Conservation (phyloP, 23 tunicate species). For the Halocynthia roretzi region DNA sequence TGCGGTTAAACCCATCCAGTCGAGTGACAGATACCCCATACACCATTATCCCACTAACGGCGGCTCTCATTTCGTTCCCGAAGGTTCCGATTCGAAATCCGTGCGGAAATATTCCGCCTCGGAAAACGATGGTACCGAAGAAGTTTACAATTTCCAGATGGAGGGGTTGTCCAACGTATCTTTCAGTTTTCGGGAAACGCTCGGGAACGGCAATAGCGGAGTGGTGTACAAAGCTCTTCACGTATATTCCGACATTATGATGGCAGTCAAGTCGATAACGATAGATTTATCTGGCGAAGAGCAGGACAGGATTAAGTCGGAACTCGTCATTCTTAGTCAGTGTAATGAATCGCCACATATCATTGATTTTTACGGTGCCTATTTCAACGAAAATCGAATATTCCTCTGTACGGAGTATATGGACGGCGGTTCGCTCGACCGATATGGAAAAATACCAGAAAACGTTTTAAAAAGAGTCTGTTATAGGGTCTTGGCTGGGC, state of each 20-base stretch:
- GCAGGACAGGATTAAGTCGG: slow-evolving; percentile 57
- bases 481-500: slow-evolving; percentile 31
- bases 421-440: slow-evolving; percentile 92
- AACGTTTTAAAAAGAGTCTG: slow-evolving; percentile 54
- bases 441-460: slow-evolving; percentile 53
- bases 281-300: slow-evolving; percentile 89
- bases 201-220: slow-evolving; percentile 95
- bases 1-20: too few relatives aligned
- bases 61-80: too few relatives aligned
- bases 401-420: slow-evolving; percentile 80
- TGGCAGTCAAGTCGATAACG: slow-evolving; percentile 82
- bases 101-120: not conserved
- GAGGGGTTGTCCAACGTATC: slow-evolving; percentile 19
- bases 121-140: not conserved
- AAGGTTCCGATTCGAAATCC: not conserved
- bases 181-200: slow-evolving; percentile 43
- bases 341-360: slow-evolving; percentile 83
- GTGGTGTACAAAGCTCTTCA: slow-evolving; percentile 70
- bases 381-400: slow-evolving; percentile 75
- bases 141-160: not conserved
- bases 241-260: slow-evolving; percentile 32
- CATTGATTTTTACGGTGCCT: slow-evolving; percentile 87
- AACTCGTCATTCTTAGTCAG: slow-evolving; percentile 64
- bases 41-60: too few relatives aligned
- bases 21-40: too few relatives aligned